Evolutionary conservation across 2,888 invertebrate genomes (phyloP).

Genomic region (Sinopyrophorus schimmeli): DNA sequence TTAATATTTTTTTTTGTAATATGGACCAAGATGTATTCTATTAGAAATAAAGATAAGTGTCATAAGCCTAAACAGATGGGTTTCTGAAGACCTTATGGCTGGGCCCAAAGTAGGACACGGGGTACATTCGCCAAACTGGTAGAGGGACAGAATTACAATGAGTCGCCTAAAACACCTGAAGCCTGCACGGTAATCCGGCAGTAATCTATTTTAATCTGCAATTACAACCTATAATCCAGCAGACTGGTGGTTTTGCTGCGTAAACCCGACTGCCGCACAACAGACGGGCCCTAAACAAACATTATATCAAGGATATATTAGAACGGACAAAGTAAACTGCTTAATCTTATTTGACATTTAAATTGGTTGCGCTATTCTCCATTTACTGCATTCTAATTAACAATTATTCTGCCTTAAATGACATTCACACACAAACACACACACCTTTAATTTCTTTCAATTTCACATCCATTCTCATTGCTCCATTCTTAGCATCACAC

Average conservation of each 20-base stretch:
- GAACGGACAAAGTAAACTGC: slow-evolving; percentile 47
- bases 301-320: slow-evolving; percentile 41
- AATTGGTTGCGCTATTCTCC: slow-evolving; percentile 41
- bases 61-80: too few relatives aligned
- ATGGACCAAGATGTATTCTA: too few relatives aligned
- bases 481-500: too few relatives aligned
- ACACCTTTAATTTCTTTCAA: too few relatives aligned
- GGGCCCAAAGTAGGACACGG: too few relatives aligned
- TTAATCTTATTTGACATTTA: slow-evolving; percentile 49
- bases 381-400: slow-evolving; percentile 31
- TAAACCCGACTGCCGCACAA: slow-evolving; percentile 32
- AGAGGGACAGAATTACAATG: slow-evolving; percentile 24
- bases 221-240: slow-evolving; percentile 36
- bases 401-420: too few relatives aligned
- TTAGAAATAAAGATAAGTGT: too few relatives aligned
- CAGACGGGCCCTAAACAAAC: slow-evolving; percentile 39
- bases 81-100: too few relatives aligned
- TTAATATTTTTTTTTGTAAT: too few relatives aligned
- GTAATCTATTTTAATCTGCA: slow-evolving; percentile 36
- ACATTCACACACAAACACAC: too few relatives aligned
- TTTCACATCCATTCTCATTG: too few relatives aligned
- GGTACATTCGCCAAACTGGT: too few relatives aligned
- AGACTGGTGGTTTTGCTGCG: slow-evolving; percentile 30
- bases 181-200: slow-evolving; percentile 29
- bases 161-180: slow-evolving; percentile 30